phyloP scores from a whole-genome alignment of 2,888 invertebrate genomes.

The Omphaloscelis lunosa region DNA sequence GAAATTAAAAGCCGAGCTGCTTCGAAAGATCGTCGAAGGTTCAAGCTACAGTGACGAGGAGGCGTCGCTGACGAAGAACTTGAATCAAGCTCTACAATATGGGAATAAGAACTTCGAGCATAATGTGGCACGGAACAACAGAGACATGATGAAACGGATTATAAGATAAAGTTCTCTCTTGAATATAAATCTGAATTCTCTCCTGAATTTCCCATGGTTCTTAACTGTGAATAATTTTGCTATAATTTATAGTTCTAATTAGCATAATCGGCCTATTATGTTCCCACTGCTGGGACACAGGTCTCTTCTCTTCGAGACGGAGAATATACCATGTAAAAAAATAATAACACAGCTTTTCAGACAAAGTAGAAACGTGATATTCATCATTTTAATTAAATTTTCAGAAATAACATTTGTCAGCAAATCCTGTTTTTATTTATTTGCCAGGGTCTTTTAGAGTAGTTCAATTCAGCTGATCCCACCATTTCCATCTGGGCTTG shows the following conservation, averaged over 20 bases:
- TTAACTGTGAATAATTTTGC: neutral
- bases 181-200: neutral
- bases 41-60: conserved; percentile 54
- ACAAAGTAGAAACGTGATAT: too few species aligned
- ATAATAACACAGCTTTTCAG: too few species aligned
- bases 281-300: too few species aligned
- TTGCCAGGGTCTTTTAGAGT: too few species aligned
- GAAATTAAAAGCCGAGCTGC: neutral
- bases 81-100: conserved; percentile 25
- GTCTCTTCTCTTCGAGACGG: too few species aligned
- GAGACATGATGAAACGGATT: neutral
- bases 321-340: too few species aligned
- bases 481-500: neutral
- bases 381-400: too few species aligned
- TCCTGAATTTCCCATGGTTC: neutral
- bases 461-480: too few species aligned
- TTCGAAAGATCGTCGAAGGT: conserved; percentile 25
- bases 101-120: neutral
- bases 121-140: too few species aligned
- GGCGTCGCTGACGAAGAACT: conserved; percentile 18
- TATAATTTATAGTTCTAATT: neutral
- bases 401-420: too few species aligned
- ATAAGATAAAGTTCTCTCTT: neutral
- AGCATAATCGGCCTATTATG: too few species aligned
- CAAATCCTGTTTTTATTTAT: too few species aligned